Evolutionary conservation across 2,888 invertebrate genomes (phyloP).

Genomic region (Galeopsomyia nigrocyanea): DNA sequence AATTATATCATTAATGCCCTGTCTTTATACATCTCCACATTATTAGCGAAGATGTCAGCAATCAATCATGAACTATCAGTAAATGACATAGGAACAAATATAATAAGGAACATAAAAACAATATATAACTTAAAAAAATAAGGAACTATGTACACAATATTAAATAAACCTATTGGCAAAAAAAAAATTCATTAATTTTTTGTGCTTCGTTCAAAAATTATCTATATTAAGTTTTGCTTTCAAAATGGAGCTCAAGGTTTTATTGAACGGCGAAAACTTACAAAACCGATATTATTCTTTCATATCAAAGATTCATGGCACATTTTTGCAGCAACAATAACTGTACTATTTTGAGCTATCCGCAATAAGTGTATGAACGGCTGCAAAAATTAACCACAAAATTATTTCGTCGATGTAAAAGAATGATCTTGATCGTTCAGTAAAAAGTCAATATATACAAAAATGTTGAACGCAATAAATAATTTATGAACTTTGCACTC

Average conservation of each 20-base stretch:
- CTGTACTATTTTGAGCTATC: conserved; percentile 1
- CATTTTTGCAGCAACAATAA: conserved; percentile 21
- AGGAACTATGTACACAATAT: conserved; percentile 61
- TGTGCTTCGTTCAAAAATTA: background rate
- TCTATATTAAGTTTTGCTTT: too few species aligned
- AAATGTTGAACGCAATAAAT: background rate
- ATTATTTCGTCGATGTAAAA: conserved; percentile 21
- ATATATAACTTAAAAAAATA: conserved; percentile 55
- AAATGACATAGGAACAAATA: conserved; percentile 63
- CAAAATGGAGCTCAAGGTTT: background rate
- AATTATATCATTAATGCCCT: conserved; percentile 40
- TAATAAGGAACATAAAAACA: conserved; percentile 62
- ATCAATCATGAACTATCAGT: conserved; percentile 32
- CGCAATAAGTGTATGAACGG: conserved; percentile 21
- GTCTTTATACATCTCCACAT: conserved; percentile 9
- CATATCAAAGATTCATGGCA: conserved; percentile 11
- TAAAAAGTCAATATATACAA: background rate
- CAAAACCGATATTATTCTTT: conserved; percentile 16
- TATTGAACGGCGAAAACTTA: background rate
- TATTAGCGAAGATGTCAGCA: conserved; percentile 16
- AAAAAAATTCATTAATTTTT: conserved; percentile 1
- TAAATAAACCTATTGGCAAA: conserved; percentile 8
- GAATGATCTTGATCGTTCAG: conserved; percentile 12
- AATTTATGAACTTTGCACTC: too few species aligned
- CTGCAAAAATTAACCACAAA: conserved; percentile 23